These are phyloP conservation scores for Oceanodroma leucorhoa DNA, from an alignment of 2,797 vertebrate species.

Conservation along the genomic window DNA sequence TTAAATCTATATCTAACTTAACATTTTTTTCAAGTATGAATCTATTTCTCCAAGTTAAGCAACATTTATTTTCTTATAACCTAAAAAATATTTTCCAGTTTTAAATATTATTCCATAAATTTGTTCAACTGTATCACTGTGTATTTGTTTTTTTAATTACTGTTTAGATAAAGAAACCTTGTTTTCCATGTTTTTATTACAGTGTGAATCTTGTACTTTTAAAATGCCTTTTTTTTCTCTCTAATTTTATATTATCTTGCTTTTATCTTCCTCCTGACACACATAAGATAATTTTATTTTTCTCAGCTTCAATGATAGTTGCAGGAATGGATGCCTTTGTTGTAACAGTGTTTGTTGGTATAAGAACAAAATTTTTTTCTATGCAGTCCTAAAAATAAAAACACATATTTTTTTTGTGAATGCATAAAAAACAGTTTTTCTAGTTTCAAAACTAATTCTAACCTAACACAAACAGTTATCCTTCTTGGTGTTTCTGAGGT, in stretches of 20 bases:
- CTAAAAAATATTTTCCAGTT: background rate
- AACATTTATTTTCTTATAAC: background rate
- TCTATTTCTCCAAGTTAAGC: background rate
- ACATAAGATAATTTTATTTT: background rate
- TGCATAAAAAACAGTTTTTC: background rate
- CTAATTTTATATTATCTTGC: background rate
- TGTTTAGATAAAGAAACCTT: background rate
- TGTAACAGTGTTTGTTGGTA: background rate
- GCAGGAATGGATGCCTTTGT: background rate
- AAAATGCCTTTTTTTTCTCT: background rate
- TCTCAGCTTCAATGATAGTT: background rate
- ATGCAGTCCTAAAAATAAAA: background rate
- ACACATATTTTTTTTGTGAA: background rate
- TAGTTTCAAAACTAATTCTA: background rate
- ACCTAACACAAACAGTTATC: background rate
- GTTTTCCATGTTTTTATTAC: background rate
- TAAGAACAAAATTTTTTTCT: background rate
- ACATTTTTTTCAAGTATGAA: background rate
- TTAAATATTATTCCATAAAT: background rate
- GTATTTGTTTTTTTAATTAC: background rate
- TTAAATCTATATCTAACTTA: background rate
- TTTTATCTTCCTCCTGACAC: background rate
- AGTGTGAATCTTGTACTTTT: background rate
- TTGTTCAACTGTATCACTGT: background rate
- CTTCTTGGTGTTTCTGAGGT: background rate